Base-by-base conservation (phyloP, 2,888 invertebrate species). In the Bombylius major region DNA sequence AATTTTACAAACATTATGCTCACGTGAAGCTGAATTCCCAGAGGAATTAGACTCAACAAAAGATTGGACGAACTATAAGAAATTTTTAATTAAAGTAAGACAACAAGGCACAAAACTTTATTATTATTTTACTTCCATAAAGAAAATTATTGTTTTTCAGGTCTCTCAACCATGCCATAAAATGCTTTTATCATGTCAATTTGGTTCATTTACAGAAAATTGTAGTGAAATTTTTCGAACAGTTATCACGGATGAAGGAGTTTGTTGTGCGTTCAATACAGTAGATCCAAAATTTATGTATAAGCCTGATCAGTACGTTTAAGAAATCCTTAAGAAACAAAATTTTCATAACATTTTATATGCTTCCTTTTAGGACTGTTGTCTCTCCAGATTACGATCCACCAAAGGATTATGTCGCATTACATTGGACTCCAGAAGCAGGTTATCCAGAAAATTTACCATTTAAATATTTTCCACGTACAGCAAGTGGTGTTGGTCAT, bases 231-330 rank as follows among this genome's bases (percentile, higher is more conserved):
- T 87, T 57, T 89, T 90, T 70, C 84, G 83, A 64, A 80, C 84
- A 0, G 81, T 86, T 48, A 74, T 89, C 55, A 89, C 90, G 0
- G 90, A 91, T 64, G 89, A 89, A 68, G 90, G 90, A 0, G 77
- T 89, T 1, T 91, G 90, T 67, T 90, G 90, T 70, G 84, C 86
- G 5, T 90, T 90, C 68, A 90, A 90, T 68, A 80, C 82, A 59
- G 79, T 89, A 0, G 84, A 86, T 57, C 77, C 82, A 1, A 78
- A 82, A 58, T 79, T 78, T 56, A 78, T 86, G 71, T 85, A 84
- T 33, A 51, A 47, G 23, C 23, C n/a, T 12, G 55, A 50, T 14
- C 23, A 31, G 14, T 47, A 39, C 36, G 23, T 47, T 12, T 1
- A 39, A 34, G 5, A 42, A 23, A 23, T 23, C 3, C 3, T 23